Percentiles rank a stretch among this genome's conserved stretches.
These are phyloP conservation scores for Solenopsis fugax DNA, from an alignment of 1,140 invertebrate genomes.

Conservation along the genomic window DNA sequence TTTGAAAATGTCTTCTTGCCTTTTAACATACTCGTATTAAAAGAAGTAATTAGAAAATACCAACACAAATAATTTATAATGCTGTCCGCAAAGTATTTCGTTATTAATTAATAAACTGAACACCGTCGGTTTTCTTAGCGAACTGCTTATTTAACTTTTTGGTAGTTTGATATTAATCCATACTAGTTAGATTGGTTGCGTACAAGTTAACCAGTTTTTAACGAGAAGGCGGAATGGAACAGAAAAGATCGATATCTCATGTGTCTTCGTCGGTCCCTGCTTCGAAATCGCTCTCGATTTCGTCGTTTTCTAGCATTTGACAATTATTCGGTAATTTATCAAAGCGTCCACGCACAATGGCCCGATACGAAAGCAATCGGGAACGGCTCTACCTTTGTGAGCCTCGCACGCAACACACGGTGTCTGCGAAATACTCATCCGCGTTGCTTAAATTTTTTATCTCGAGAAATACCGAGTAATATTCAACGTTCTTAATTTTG, in stretches of 20 bases:
- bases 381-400: constrained; percentile 75
- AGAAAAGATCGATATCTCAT: not conserved
- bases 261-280: not conserved
- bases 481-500: not conserved
- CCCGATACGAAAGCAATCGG: constrained; percentile 76
- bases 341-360: constrained; percentile 85
- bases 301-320: constrained; percentile 83
- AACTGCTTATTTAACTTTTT: not conserved
- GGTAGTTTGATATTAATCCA: not conserved
- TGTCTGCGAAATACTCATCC: constrained; percentile 76
- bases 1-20: not conserved
- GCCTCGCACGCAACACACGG: constrained; percentile 75
- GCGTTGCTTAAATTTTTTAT: not conserved
- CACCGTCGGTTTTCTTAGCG: not conserved
- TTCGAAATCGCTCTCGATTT: constrained; percentile 40
- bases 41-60: not conserved
- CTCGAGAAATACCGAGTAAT: not conserved
- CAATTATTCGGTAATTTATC: constrained; percentile 88
- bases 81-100: not conserved
- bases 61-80: not conserved
- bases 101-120: not conserved
- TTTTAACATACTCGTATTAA: not conserved
- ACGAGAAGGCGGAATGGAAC: constrained; percentile 9
- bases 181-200: not conserved
- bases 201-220: not conserved